These are phyloP conservation scores for Ariolimax columbianus DNA, from an alignment of 2,888 invertebrate genomes.

Conservation along the genomic window DNA sequence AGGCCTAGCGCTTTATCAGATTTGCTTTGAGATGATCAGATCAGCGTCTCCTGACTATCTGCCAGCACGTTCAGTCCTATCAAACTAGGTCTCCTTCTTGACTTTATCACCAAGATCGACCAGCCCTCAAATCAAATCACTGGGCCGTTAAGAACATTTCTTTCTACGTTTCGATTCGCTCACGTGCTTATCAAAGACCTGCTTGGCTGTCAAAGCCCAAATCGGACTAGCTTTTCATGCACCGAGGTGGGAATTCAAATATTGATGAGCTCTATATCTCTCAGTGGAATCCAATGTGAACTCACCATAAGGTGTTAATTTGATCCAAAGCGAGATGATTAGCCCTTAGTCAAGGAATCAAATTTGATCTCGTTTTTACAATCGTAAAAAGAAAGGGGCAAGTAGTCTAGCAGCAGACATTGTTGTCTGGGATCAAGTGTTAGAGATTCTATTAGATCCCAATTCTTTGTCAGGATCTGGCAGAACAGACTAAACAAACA, in stretches of 20 bases:
- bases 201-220: not conserved
- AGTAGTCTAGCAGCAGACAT: too few species aligned
- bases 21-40: constrained; percentile 2
- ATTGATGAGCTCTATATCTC: constrained; percentile 19
- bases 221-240: not conserved
- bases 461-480: too few species aligned
- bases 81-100: not conserved
- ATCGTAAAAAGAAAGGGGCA: too few species aligned
- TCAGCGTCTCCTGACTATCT: not conserved
- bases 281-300: not conserved
- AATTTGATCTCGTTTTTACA: too few species aligned
- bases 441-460: too few species aligned
- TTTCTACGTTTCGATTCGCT: not conserved
- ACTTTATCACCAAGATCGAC: not conserved
- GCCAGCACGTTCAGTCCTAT: not conserved
- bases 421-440: too few species aligned
- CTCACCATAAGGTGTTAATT: constrained; percentile 1
- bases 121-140: not conserved
- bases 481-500: too few species aligned
- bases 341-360: too few species aligned
- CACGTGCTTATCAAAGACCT: not conserved
- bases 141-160: constrained; percentile 2
- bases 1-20: not conserved
- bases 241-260: not conserved
- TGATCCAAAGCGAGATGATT: too few species aligned